Conservation (phyloP, 1,140 invertebrate species). For the Drosophila parabipectinata region DNA sequence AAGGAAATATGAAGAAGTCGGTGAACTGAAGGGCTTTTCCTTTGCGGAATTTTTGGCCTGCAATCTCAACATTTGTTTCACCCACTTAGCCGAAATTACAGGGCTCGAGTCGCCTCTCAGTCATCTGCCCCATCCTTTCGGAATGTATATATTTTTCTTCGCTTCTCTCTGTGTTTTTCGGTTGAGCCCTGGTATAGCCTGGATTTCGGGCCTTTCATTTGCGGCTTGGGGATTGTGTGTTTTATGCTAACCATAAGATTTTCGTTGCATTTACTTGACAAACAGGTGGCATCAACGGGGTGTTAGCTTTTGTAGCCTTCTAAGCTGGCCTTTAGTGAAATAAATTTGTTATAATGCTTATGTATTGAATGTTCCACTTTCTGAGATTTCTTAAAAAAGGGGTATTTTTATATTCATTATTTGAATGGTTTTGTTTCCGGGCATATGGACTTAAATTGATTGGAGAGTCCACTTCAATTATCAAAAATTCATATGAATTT, state of each 20-base stretch:
- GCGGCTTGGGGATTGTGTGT: conserved; percentile 65
- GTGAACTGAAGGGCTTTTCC: conserved; percentile 22
- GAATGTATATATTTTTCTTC: conserved; percentile 5
- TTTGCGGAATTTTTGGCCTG: conserved; percentile 57
- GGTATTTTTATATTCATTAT: background rate
- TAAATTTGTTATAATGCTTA: conserved; percentile 14
- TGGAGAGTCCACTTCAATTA: conserved; percentile 12
- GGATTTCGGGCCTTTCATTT: conserved; percentile 69
- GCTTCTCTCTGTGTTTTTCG: conserved; percentile 4
- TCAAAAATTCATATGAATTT: conserved; percentile 10
- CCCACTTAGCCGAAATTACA: conserved; percentile 72
- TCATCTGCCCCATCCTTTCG: conserved; percentile 14
- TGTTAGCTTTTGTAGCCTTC: conserved; percentile 7
- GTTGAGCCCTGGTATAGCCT: conserved; percentile 44
- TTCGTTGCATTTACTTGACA: conserved; percentile 55
- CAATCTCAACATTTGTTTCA: conserved; percentile 74
- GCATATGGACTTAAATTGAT: background rate
- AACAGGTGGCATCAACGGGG: conserved; percentile 37
- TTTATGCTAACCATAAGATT: conserved; percentile 65
- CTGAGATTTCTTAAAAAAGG: background rate
- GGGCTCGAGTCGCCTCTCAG: conserved; percentile 38
- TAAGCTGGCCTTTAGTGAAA: conserved; percentile 32
- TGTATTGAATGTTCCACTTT: background rate
- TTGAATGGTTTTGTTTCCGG: background rate
- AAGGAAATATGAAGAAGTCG: conserved; percentile 68